Evolutionary conservation across 2,888 invertebrate species (phyloP).

Genomic region (Apomyelois bistriatella): DNA sequence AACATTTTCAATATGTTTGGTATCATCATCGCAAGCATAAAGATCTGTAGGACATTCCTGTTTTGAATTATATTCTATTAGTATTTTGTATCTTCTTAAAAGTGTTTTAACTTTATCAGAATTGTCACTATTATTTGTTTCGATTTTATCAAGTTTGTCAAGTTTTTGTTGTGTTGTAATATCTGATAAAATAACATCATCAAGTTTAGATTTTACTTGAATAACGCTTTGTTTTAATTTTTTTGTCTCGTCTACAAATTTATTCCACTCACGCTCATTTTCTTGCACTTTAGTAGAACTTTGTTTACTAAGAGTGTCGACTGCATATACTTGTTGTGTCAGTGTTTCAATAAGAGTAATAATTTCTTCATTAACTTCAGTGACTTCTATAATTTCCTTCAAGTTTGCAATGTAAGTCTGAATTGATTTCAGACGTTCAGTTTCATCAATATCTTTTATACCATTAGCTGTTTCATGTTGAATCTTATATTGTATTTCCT

Average conservation of each 20-base stretch:
- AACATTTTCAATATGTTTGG: constrained; percentile 84
- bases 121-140: constrained; percentile 82
- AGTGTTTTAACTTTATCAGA: constrained; percentile 81
- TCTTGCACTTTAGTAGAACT: constrained; percentile 68
- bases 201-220: constrained; percentile 72
- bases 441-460: constrained; percentile 41
- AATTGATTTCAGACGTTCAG: constrained; percentile 54
- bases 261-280: constrained; percentile 85
- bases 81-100: constrained; percentile 80
- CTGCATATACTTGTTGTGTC: constrained; percentile 83
- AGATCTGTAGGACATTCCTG: constrained; percentile 84
- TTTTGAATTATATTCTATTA: constrained; percentile 85
- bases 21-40: constrained; percentile 83
- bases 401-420: constrained; percentile 81
- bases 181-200: constrained; percentile 81
- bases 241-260: constrained; percentile 83
- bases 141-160: constrained; percentile 84
- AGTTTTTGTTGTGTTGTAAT: constrained; percentile 84
- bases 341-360: constrained; percentile 81
- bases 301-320: constrained; percentile 81
- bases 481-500: constrained; percentile 90
- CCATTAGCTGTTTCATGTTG: constrained; percentile 59
- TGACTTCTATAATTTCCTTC: constrained; percentile 83
- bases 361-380: constrained; percentile 83
- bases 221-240: constrained; percentile 77